Conservation (phyloP, 2,888 invertebrate species). For the Neoaliturus tenellus region DNA sequence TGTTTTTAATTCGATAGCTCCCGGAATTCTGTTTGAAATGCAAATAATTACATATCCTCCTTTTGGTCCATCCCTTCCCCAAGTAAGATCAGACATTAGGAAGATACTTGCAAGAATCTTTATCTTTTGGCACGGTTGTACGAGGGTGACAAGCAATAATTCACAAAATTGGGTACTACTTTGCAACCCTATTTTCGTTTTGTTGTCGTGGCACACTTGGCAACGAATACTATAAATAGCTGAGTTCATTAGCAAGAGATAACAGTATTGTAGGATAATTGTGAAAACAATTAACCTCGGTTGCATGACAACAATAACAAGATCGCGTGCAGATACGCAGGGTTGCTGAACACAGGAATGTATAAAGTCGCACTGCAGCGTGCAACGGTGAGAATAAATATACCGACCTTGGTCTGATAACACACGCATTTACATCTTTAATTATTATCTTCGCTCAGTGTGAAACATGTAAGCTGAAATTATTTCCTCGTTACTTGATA, state of each 20-base stretch:
- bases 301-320: neutral
- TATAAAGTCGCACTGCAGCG: neutral
- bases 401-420: neutral
- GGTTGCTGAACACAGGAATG: neutral
- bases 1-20: too few species aligned
- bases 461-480: neutral
- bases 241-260: neutral
- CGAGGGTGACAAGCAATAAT: too few species aligned
- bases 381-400: neutral
- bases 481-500: neutral
- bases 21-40: too few species aligned
- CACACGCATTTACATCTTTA: neutral
- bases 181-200: neutral
- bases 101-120: too few species aligned
- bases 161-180: too few species aligned
- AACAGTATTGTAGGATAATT: conserved; percentile 6
- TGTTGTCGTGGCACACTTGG: neutral
- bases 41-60: too few species aligned
- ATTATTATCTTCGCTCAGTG: neutral
- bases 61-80: too few species aligned
- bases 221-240: neutral
- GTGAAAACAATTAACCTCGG: neutral
- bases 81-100: too few species aligned
- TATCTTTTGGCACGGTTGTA: too few species aligned
- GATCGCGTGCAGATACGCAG: neutral